Evolutionary conservation across 2,888 invertebrate genomes (phyloP).

Genomic region (Callimorpha dominula): DNA sequence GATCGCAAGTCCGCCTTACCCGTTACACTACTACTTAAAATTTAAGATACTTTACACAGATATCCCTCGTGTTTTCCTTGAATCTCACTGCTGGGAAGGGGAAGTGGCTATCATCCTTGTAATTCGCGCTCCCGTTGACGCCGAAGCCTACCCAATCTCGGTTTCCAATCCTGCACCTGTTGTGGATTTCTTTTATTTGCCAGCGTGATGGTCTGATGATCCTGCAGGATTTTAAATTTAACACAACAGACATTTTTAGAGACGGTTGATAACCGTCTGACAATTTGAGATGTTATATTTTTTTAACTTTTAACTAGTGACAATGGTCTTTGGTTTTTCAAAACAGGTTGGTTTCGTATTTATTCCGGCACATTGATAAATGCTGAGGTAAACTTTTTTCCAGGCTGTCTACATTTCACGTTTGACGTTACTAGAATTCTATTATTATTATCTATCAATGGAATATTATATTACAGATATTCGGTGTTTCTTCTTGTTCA

Average conservation of each 20-base stretch:
- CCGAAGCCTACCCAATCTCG: slow-evolving; percentile 90
- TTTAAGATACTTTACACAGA: slow-evolving; percentile 74
- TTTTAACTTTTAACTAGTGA: slow-evolving; percentile 8
- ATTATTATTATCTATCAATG: too few species aligned
- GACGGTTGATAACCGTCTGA: neutral
- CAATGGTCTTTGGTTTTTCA: neutral
- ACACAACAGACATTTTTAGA: slow-evolving; percentile 14
- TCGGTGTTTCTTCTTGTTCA: too few species aligned
- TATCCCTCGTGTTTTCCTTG: slow-evolving; percentile 87
- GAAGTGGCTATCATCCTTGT: slow-evolving; percentile 86
- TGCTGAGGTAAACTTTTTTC: too few species aligned
- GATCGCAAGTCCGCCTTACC: too few species aligned
- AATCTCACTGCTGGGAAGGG: slow-evolving; percentile 89
- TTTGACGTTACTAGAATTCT: too few species aligned
- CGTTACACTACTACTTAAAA: too few species aligned
- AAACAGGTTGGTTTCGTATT: slow-evolving; percentile 2
- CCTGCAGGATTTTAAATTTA: slow-evolving; percentile 46
- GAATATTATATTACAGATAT: too few species aligned
- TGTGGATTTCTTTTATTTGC: slow-evolving; percentile 57
- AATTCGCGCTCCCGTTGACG: slow-evolving; percentile 85
- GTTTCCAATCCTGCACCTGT: slow-evolving; percentile 83
- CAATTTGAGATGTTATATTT: neutral
- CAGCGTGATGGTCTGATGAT: slow-evolving; percentile 36
- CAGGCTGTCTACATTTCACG: too few species aligned
- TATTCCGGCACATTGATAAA: too few species aligned